Evolutionary conservation across 2,888 invertebrate species (phyloP).

Genomic region (Heterodera filipjevi): DNA sequence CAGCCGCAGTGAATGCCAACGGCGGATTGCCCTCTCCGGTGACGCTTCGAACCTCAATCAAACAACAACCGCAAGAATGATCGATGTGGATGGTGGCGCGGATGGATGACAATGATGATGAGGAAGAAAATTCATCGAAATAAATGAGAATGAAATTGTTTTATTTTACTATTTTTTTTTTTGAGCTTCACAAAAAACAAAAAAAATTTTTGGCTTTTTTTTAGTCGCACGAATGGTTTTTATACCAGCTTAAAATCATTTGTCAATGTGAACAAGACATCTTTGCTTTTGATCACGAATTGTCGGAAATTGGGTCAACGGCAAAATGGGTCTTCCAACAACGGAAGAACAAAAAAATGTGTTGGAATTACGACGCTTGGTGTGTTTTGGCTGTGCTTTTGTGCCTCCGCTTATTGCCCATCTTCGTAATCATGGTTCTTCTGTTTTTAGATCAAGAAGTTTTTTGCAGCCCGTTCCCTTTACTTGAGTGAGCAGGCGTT

Average conservation of each 20-base stretch:
- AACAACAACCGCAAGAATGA: constrained; percentile 21
- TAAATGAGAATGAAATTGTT: neutral
- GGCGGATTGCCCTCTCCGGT: neutral
- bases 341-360: neutral
- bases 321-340: neutral
- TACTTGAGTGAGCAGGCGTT: constrained; percentile 38
- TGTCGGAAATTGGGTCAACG: no score
- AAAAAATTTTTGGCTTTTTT: no score
- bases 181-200: no score
- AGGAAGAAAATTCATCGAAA: no score
- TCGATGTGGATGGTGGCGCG: no score
- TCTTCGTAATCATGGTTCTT: neutral
- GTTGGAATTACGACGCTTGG: neutral
- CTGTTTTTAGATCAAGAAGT: constrained; percentile 12
- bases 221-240: no score
- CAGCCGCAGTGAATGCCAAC: neutral
- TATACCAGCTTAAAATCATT: no score
- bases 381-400: neutral
- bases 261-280: no score
- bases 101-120: neutral
- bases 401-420: neutral
- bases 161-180: no score
- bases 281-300: no score
- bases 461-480: constrained; percentile 10
- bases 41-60: constrained; percentile 9